These are phyloP conservation scores for Proterorhinus semilunaris DNA, from an alignment of 2,113 vertebrate species.

Conservation along the genomic window DNA sequence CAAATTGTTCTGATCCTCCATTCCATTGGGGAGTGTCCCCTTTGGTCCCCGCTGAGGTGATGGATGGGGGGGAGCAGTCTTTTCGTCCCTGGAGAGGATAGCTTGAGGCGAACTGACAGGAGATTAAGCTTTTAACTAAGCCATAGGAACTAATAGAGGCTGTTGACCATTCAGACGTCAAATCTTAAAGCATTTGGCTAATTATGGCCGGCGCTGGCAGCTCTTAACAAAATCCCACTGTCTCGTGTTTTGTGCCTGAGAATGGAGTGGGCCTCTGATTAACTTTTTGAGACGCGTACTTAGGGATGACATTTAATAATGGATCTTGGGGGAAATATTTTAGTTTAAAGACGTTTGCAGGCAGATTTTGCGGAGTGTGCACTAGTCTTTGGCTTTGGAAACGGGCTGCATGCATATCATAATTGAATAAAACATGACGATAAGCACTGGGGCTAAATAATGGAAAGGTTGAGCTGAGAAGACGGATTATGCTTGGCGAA, in stretches of 20 bases:
- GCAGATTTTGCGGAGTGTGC: constrained; percentile 12
- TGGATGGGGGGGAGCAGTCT: constrained; percentile 56
- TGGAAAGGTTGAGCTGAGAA: constrained; percentile 62
- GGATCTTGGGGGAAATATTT: constrained; percentile 9
- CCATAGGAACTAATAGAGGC: constrained; percentile 54
- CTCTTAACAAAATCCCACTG: constrained; percentile 55
- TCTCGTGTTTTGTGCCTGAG: constrained; percentile 26
- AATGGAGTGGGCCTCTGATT: constrained; percentile 27
- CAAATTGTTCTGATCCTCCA: constrained; percentile 63
- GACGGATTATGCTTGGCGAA: neutral
- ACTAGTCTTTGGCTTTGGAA: constrained; percentile 26
- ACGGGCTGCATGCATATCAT: constrained; percentile 32
- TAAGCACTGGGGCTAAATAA: constrained; percentile 62
- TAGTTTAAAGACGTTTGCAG: constrained; percentile 10
- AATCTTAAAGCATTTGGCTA: constrained; percentile 59
- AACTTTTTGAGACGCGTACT: constrained; percentile 18
- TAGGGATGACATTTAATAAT: constrained; percentile 13
- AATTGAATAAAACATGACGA: constrained; percentile 68
- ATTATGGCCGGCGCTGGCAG: constrained; percentile 56
- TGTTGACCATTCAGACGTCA: constrained; percentile 52
- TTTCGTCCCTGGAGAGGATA: constrained; percentile 51
- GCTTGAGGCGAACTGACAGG: constrained; percentile 56
- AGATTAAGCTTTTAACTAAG: constrained; percentile 60
- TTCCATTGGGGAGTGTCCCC: constrained; percentile 53
- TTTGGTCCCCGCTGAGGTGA: constrained; percentile 62